Percentiles rank a stretch among this genome's conserved stretches.
These are phyloP conservation scores for Panagrolaimus sp. DNA, from an alignment of 1,140 invertebrate genomes.

Conservation along the genomic window DNA sequence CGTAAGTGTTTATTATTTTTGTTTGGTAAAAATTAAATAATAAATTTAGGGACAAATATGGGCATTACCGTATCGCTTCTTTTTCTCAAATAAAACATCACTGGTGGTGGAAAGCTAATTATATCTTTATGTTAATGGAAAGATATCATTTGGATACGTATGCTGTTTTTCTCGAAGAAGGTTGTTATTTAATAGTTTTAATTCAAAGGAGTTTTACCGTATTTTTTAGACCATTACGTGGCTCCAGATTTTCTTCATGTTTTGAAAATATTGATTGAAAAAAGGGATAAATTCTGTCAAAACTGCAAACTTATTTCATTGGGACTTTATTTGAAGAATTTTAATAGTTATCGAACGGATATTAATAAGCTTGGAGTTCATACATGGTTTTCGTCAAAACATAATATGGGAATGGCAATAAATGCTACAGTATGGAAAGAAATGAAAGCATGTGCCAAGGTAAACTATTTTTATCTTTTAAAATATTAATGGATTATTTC, in stretches of 20 bases:
- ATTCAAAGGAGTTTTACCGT: slow-evolving; percentile 74
- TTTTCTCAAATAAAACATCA: slow-evolving; percentile 98
- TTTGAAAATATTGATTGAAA: slow-evolving; percentile 63
- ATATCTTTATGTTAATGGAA: slow-evolving; percentile 64
- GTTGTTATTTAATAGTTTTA: slow-evolving; percentile 43
- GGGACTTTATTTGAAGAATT: slow-evolving; percentile 91
- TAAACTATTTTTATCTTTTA: slow-evolving; percentile 59
- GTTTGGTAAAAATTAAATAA: neutral
- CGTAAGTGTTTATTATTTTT: slow-evolving; percentile 68
- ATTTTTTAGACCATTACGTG: slow-evolving; percentile 94
- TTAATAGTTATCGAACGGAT: slow-evolving; percentile 62
- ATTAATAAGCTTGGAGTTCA: slow-evolving; percentile 74
- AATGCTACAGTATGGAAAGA: slow-evolving; percentile 78
- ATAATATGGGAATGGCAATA: slow-evolving; percentile 97
- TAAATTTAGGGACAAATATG: slow-evolving; percentile 66
- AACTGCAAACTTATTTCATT: slow-evolving; percentile 85
- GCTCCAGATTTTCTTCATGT: slow-evolving; percentile 88
- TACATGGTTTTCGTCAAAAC: slow-evolving; percentile 83
- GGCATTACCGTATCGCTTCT: slow-evolving; percentile 90
- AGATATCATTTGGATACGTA: slow-evolving; percentile 60
- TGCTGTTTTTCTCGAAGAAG: slow-evolving; percentile 34
- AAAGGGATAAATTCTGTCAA: slow-evolving; percentile 67
- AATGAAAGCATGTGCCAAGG: slow-evolving; percentile 74
- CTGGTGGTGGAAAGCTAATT: slow-evolving; percentile 91
- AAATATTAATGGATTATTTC: neutral